Evolutionary conservation across 2,113 vertebrate genomes (phyloP), one percentile per base, ranked within the genome.

Genomic region (Sakesphorus luctuosus): DNA sequence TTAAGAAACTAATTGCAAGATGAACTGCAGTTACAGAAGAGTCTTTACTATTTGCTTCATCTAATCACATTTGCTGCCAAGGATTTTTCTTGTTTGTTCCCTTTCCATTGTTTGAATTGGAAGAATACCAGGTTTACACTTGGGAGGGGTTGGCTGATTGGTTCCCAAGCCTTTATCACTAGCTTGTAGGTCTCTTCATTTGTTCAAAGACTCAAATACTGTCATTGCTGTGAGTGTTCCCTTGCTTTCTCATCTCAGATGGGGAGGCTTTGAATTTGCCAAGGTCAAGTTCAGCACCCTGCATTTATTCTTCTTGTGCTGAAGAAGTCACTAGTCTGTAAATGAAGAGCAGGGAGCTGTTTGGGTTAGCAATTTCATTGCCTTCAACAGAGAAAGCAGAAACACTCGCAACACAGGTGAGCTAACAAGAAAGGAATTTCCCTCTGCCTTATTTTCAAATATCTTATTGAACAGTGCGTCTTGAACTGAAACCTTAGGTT

Each of bases 261-360:
- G 81, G 56, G 33, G 49, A 88, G 63, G 83, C 26, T 86, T 92
- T 90, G 66, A 81, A 90, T 73, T 74, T 78, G 61, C 61, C 44
- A 79, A 40, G 29, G 67, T 87, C 40, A 38, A 75, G 66, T 90
- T 90, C 80, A 82, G 76, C 20, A 3, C 36, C 58, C 75, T 6
- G 10, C 80, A 38, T 89, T 92, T 95, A 76, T 75, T 92, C 76
- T 75, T 92, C 76, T 81, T 52, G 40, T 73, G 47, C 58, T 79
- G 86, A 89, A 92, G 93, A 94, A 94, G 80, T 82, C 79, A 89
- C 90, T 95, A 95, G 96, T 96, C 90, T 76, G 56, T 84, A 86
- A 93, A 96, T 92, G 88, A 96, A 96, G 93, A 86, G 85, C 88
- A 94, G 58, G 76, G 90, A 93, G 73, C 28, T 68, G 71, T 75